Evolutionary conservation across 1,140 invertebrate genomes (phyloP).

Genomic region (Orius insidiosus): DNA sequence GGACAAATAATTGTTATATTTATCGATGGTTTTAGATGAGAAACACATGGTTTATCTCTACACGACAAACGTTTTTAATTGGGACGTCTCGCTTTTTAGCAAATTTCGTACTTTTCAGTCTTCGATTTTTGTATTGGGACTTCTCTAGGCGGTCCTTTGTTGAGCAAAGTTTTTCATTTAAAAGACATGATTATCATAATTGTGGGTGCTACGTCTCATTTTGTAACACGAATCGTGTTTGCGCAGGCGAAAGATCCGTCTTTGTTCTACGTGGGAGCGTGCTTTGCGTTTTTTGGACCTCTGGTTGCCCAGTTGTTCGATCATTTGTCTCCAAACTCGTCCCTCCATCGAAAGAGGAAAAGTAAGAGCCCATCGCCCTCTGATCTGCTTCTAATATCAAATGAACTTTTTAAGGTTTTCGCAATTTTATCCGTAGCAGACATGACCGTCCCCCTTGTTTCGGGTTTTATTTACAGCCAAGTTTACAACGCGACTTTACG

Average conservation of each 20-base stretch:
- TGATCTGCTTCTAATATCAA: neutral
- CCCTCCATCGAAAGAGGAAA: slow-evolving; percentile 44
- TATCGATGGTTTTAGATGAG: slow-evolving; percentile 38
- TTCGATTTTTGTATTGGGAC: slow-evolving; percentile 37
- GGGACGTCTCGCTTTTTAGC: slow-evolving; percentile 42
- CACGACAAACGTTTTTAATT: slow-evolving; percentile 43
- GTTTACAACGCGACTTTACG: slow-evolving; percentile 43
- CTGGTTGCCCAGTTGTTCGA: slow-evolving; percentile 45
- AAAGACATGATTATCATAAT: slow-evolving; percentile 52
- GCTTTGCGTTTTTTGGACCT: slow-evolving; percentile 46
- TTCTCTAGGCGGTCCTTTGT: slow-evolving; percentile 36
- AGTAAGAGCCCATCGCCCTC: neutral
- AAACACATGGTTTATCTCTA: slow-evolving; percentile 47
- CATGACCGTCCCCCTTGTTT: slow-evolving; percentile 52
- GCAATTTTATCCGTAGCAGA: slow-evolving; percentile 55
- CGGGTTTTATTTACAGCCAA: slow-evolving; percentile 47
- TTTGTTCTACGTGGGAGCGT: slow-evolving; percentile 31
- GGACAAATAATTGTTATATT: slow-evolving; percentile 4
- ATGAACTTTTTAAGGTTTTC: slow-evolving; percentile 38
- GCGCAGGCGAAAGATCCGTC: slow-evolving; percentile 31
- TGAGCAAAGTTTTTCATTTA: slow-evolving; percentile 43
- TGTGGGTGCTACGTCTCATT: slow-evolving; percentile 45
- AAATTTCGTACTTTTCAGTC: slow-evolving; percentile 51
- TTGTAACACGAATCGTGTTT: slow-evolving; percentile 45
- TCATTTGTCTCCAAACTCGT: slow-evolving; percentile 59